Conservation (phyloP, 2,113 vertebrate species). For the Excalfactoria chinensis region DNA sequence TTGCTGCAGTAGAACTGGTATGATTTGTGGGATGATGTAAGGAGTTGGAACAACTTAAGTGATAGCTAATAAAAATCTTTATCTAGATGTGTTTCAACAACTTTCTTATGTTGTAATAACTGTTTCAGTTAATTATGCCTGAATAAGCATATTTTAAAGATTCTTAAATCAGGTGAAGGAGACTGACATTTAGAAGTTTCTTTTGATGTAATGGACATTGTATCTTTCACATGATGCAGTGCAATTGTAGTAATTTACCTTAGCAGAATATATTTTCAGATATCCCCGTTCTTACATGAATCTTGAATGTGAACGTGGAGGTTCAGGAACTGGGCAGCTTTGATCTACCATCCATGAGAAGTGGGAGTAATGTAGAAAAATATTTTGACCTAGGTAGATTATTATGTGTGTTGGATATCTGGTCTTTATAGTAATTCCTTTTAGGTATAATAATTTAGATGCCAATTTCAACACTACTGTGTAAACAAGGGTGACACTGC, state of each 20-base stretch:
- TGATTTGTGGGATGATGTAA: background rate
- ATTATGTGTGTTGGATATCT: background rate
- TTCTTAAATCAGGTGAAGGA: background rate
- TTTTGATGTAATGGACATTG: background rate
- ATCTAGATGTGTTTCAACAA: background rate
- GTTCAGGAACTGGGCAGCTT: background rate
- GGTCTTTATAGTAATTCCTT: background rate
- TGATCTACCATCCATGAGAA: background rate
- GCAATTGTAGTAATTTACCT: background rate
- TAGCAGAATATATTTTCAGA: background rate
- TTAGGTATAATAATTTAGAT: background rate
- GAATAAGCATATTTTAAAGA: background rate
- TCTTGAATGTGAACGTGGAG: background rate
- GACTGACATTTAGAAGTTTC: background rate
- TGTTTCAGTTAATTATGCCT: background rate
- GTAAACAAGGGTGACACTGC: background rate
- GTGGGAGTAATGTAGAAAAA: background rate
- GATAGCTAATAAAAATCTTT: background rate
- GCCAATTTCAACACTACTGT: background rate
- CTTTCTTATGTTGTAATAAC: background rate
- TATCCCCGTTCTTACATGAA: background rate
- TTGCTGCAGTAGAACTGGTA: background rate
- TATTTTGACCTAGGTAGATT: background rate
- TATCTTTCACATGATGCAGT: background rate
- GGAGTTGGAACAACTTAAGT: background rate